Conservation (phyloP, 2,797 vertebrate genomes). For the Acropternis orthonyx region DNA sequence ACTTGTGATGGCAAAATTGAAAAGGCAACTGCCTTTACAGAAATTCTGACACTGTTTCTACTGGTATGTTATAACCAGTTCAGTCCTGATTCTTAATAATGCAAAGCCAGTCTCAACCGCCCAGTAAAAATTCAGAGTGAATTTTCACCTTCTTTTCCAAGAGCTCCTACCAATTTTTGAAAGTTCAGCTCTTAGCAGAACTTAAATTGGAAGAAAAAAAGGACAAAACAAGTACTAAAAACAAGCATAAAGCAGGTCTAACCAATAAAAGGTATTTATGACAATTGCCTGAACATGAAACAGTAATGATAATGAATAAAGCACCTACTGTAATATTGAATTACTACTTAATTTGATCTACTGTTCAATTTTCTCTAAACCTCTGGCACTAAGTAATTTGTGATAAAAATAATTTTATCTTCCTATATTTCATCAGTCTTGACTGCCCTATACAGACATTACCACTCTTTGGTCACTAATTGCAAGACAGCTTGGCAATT, state of each 20-base stretch:
- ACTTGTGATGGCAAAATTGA: neutral
- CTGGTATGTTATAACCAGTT: neutral
- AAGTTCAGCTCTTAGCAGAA: neutral
- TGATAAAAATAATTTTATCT: conserved; percentile 16
- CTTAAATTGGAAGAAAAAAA: neutral
- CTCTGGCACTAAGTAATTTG: neutral
- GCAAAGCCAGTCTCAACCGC: neutral
- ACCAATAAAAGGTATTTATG: neutral
- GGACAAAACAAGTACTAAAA: neutral
- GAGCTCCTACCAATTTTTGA: neutral
- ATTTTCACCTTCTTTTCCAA: neutral
- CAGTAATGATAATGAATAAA: conserved; percentile 28
- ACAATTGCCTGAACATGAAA: neutral
- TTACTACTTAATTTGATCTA: conserved; percentile 27
- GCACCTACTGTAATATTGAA: neutral
- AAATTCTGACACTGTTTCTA: neutral
- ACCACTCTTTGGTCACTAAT: neutral
- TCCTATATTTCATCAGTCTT: conserved; percentile 4
- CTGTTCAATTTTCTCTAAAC: conserved; percentile 19
- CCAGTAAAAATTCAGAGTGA: neutral
- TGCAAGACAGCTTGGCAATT: neutral
- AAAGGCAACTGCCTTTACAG: neutral
- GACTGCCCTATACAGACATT: neutral
- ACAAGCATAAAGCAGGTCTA: neutral
- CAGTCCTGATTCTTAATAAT: neutral